A percentile compares a stretch with the other conserved stretches of the same genome.
These are phyloP conservation scores for Plecturocebus donacophilus DNA, from an alignment of 2,113 vertebrate genomes.

Conservation along the genomic window DNA sequence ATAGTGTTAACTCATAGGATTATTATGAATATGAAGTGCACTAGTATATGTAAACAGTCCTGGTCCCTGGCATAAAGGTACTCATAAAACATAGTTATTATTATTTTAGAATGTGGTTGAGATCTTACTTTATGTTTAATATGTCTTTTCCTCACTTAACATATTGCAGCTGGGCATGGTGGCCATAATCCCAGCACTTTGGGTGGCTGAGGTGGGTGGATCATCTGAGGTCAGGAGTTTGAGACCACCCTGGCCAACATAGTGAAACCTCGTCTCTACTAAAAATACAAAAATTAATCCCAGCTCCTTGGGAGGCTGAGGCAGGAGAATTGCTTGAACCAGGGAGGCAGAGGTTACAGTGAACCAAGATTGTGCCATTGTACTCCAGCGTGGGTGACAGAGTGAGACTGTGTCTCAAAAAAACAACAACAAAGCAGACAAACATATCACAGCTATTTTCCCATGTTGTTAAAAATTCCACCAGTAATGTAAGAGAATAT, in stretches of 20 bases:
- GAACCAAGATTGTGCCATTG: too few species aligned
- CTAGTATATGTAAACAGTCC: background rate
- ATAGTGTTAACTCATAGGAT: background rate
- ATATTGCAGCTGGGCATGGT: background rate
- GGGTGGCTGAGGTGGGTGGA: too few species aligned
- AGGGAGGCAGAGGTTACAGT: too few species aligned
- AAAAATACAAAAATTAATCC: too few species aligned
- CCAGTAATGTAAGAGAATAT: background rate
- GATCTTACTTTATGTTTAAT: background rate
- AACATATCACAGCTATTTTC: background rate
- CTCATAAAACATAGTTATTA: background rate
- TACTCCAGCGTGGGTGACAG: too few species aligned
- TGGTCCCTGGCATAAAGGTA: background rate
- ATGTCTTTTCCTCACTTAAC: background rate
- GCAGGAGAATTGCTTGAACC: too few species aligned
- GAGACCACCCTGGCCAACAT: too few species aligned
- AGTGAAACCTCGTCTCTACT: too few species aligned
- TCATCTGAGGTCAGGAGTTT: too few species aligned
- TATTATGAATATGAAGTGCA: background rate
- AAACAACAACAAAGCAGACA: background rate
- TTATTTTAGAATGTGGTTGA: slow-evolving; percentile 8
- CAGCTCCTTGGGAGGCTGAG: too few species aligned
- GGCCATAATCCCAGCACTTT: too few species aligned
- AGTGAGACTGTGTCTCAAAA: too few species aligned
- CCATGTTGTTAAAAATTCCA: background rate